Base-by-base conservation (phyloP, 2,888 invertebrate genomes). In the Papilio elwesi region DNA sequence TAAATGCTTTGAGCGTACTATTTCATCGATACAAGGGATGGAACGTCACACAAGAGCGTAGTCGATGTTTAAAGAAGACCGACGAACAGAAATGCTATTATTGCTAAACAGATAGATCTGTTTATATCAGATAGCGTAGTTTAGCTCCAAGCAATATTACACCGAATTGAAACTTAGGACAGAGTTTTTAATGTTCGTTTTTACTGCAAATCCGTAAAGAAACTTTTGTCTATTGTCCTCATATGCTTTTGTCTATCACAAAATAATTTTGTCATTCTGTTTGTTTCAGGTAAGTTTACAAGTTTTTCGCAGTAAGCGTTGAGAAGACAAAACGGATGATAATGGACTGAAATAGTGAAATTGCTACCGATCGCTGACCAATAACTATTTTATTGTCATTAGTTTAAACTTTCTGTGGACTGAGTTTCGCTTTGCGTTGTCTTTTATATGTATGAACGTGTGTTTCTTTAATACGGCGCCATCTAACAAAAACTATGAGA, bases 201-300 rank as follows among this genome's bases (percentile, higher is more conserved):
- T 53, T 53, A 53, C 16, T n/a, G 26, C 16, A 26, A 55, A 55
- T 26, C 6, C 11, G 16, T 55, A 12, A 55, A 12, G 55, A 53
- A 53, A 53, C n/a, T 53, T 68, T 9, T 48, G n/a, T 55, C 0
- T 36, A 4, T 16, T 8, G 7, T 38, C 9, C 16, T 12, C 11
- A 11, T 52, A 52, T 3, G 8, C 10, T 53, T 16, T 11, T 9
- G 6, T 55, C 16, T 16, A 53, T 16, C 55, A 26, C 10, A 55
- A 26, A 26, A 11, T 55, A 55, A 55, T 49, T 38, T 48, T 36
- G 26, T 26, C 26, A 26, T 38, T 51, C 15, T 12, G 2, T 57
- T 59, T 68, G 68, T 68, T 68, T 49, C 59, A 68, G 59, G 68
- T 68, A 68, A 68, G 68, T 68, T 55, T 8, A 16, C 12, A 13